phyloP scores from a whole-genome alignment of 1,140 invertebrate genomes.

The Drosophila triauraria region DNA sequence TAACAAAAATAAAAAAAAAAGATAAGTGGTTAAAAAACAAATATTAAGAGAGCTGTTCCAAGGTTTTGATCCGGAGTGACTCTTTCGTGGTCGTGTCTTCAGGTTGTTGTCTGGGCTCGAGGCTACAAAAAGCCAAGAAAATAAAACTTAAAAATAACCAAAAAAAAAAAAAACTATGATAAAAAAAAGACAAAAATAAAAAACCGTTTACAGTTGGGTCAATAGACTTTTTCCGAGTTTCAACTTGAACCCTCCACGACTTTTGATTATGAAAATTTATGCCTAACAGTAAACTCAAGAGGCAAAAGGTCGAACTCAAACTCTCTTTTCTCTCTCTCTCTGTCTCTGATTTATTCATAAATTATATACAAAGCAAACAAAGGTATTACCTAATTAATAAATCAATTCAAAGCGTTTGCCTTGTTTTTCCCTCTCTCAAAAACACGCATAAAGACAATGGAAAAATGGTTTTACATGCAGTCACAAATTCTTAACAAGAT shows the following conservation, averaged over 20 bases:
- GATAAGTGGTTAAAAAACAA: constrained; percentile 19
- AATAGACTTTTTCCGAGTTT: constrained; percentile 40
- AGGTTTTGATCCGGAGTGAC: constrained; percentile 25
- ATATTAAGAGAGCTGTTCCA: constrained; percentile 62
- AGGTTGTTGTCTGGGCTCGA: constrained; percentile 33
- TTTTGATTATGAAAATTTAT: constrained; percentile 39
- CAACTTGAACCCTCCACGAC: not conserved
- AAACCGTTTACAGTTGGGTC: constrained; percentile 45
- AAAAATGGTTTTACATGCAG: constrained; percentile 49
- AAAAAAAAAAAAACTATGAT: not conserved
- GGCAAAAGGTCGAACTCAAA: constrained; percentile 6
- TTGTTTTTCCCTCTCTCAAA: not conserved
- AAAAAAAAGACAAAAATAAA: constrained; percentile 13
- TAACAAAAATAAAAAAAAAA: constrained; percentile 47
- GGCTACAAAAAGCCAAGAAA: constrained; percentile 17
- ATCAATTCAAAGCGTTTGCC: constrained; percentile 2
- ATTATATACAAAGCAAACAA: constrained; percentile 1
- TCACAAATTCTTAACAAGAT: constrained; percentile 49
- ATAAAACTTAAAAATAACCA: not conserved
- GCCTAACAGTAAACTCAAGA: constrained; percentile 18
- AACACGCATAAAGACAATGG: constrained; percentile 61
- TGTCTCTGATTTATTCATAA: constrained; percentile 5
- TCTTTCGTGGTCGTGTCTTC: constrained; percentile 15
- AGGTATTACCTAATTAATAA: constrained; percentile 9
- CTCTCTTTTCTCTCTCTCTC: constrained; percentile 8